Conservation (phyloP, 2,797 vertebrate species). For the Rhadinocentrus ornatus region DNA sequence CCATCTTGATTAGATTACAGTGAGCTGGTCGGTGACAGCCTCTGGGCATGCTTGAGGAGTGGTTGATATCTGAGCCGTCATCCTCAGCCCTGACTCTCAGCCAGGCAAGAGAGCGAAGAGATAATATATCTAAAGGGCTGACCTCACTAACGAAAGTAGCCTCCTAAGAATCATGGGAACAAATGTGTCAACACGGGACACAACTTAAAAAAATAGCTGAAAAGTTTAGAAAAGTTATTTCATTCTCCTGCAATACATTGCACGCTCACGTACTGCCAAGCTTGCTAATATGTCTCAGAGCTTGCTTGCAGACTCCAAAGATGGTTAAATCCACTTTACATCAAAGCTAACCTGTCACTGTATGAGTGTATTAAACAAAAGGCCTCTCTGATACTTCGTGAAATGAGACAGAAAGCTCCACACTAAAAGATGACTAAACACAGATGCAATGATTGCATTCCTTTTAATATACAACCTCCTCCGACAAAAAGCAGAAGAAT, state of each 20-base stretch:
- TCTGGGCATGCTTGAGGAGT: conserved; percentile 78
- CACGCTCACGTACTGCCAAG: conserved; percentile 15
- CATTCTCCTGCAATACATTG: conserved; percentile 5
- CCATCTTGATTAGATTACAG: conserved; percentile 85
- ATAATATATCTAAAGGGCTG: conserved; percentile 74
- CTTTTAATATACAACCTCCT: conserved; percentile 59
- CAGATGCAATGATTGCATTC: conserved; percentile 58
- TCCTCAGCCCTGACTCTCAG: conserved; percentile 63
- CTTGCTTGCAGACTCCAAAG: conserved; percentile 33
- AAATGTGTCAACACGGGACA: conserved; percentile 67
- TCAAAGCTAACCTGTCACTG: conserved; percentile 42
- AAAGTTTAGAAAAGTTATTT: conserved; percentile 31
- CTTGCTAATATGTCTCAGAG: conserved; percentile 20
- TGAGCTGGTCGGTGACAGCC: conserved; percentile 82
- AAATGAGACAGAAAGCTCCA: conserved; percentile 30
- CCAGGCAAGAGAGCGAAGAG: conserved; percentile 72
- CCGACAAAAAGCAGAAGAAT: conserved; percentile 63
- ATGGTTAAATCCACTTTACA: conserved; percentile 58
- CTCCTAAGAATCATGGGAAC: conserved; percentile 64
- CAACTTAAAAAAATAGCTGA: conserved; percentile 32
- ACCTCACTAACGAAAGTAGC: conserved; percentile 63
- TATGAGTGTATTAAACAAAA: conserved; percentile 24
- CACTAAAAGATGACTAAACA: conserved; percentile 61
- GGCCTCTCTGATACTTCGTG: conserved; percentile 12
- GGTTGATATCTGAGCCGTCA: conserved; percentile 81